Percentiles rank a stretch among this genome's conserved stretches.
Conservation (phyloP, 2,797 vertebrate species). For the Pagetopsis macropterus region DNA sequence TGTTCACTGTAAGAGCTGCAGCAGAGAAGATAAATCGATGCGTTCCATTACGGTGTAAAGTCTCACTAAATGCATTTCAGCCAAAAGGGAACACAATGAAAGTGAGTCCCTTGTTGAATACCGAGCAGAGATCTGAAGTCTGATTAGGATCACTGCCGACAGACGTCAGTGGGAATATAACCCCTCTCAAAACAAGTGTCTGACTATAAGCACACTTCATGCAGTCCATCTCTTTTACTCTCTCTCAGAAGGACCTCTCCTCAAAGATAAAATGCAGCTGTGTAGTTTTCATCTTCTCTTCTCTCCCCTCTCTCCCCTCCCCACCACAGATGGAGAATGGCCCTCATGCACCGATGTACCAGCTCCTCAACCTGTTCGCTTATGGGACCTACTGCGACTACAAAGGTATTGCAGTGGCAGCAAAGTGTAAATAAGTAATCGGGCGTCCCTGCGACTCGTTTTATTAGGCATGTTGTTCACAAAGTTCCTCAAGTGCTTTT, state of each 20-base stretch:
- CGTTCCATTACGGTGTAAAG: neutral
- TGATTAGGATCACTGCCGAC: conserved; percentile 5
- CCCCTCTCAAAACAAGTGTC: conserved; percentile 4
- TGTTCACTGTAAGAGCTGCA: conserved; percentile 14
- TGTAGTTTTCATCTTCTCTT: conserved; percentile 32
- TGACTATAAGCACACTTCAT: conserved; percentile 14
- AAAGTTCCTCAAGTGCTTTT: conserved; percentile 32
- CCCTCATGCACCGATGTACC: conserved; percentile 91
- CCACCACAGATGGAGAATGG: conserved; percentile 84
- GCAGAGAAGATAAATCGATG: neutral
- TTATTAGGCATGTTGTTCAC: conserved; percentile 63
- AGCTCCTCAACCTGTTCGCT: conserved; percentile 95
- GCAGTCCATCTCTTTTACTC: conserved; percentile 9
- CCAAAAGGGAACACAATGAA: neutral
- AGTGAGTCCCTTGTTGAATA: neutral
- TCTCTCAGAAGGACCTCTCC: conserved; percentile 5
- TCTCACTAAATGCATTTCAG: neutral
- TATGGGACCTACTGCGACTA: conserved; percentile 97
- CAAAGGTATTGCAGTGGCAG: conserved; percentile 85
- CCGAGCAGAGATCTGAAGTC: neutral
- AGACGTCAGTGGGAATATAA: conserved; percentile 23
- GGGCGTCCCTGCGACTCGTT: conserved; percentile 50
- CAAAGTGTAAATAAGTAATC: conserved; percentile 77
- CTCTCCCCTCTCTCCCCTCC: conserved; percentile 32
- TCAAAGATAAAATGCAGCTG: conserved; percentile 36